A percentile compares a stretch with the other conserved stretches of the same genome.
phyloP scores from a whole-genome alignment of 2,888 invertebrate species.

The Acleris emargana region DNA sequence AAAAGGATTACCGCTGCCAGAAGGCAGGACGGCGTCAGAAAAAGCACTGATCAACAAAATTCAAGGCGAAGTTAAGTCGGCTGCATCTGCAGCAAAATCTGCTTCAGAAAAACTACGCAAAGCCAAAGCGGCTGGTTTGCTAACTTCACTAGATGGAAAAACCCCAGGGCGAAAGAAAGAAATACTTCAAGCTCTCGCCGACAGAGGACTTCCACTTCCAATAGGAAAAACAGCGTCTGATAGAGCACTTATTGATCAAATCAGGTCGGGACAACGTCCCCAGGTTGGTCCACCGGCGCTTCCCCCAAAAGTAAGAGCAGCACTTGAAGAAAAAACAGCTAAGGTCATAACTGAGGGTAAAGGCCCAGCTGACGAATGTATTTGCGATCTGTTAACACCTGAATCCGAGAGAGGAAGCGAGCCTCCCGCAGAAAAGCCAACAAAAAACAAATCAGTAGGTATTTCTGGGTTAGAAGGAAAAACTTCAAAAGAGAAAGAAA shows the following conservation, averaged over 20 bases:
- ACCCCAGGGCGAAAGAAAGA: background rate
- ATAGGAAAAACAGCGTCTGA: constrained; percentile 4
- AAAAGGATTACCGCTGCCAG: constrained; percentile 44
- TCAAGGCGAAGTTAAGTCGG: constrained; percentile 35
- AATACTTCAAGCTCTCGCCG: background rate
- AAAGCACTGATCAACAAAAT: constrained; percentile 39
- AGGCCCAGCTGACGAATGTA: background rate
- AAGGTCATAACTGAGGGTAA: background rate
- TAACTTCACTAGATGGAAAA: background rate
- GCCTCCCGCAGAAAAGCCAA: no score
- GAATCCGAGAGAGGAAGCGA: background rate
- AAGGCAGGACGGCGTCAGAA: constrained; percentile 49
- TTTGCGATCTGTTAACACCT: background rate
- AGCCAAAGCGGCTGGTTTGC: background rate
- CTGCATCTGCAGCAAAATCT: constrained; percentile 7
- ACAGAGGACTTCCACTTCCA: background rate
- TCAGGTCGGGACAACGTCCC: no score
- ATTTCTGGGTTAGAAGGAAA: background rate
- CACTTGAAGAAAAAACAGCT: background rate
- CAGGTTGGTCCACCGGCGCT: no score
- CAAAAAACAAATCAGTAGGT: no score
- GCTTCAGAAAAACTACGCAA: constrained; percentile 10
- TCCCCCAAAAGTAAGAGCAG: background rate
- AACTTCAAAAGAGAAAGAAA: constrained; percentile 23
- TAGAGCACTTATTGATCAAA: background rate